Percentiles rank a stretch among this genome's conserved stretches.
These are phyloP conservation scores for Rhingia rostrata DNA, from an alignment of 2,888 invertebrate species.

Conservation along the genomic window DNA sequence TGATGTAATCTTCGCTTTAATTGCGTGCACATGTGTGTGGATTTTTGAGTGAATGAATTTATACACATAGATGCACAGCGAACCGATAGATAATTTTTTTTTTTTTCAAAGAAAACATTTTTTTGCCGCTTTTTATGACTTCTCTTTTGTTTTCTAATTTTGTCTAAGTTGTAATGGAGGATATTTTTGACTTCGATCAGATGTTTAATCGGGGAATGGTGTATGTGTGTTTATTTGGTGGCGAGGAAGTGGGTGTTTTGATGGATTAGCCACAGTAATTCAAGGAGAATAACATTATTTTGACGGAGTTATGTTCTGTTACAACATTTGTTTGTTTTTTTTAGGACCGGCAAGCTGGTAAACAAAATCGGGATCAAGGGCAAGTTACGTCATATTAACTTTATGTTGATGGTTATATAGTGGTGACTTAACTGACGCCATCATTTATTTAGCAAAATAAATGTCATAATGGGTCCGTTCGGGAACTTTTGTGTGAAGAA, in stretches of 20 bases:
- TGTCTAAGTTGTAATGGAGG: neutral
- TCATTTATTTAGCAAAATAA: too few relatives aligned
- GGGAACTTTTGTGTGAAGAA: too few relatives aligned
- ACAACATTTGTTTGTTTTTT: too few relatives aligned
- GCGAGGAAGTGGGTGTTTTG: neutral
- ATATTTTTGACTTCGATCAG: neutral
- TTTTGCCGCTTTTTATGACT: neutral
- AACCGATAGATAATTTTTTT: slow-evolving; percentile 4
- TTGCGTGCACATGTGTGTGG: slow-evolving; percentile 25
- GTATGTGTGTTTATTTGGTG: neutral
- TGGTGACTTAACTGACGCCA: neutral
- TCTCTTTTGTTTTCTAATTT: slow-evolving; percentile 13
- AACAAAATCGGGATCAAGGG: too few relatives aligned
- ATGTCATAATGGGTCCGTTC: too few relatives aligned
- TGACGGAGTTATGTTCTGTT: too few relatives aligned
- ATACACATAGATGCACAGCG: neutral
- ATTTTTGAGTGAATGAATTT: slow-evolving; percentile 30
- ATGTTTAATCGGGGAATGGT: neutral
- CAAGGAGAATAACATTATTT: neutral
- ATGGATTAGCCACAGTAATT: neutral
- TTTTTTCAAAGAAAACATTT: neutral
- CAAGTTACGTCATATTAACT: neutral
- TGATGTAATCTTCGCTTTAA: slow-evolving; percentile 42
- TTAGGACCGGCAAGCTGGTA: too few relatives aligned
- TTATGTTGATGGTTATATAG: neutral